phyloP scores from a whole-genome alignment of 1,140 invertebrate genomes.

The Reticulitermes speratus region DNA sequence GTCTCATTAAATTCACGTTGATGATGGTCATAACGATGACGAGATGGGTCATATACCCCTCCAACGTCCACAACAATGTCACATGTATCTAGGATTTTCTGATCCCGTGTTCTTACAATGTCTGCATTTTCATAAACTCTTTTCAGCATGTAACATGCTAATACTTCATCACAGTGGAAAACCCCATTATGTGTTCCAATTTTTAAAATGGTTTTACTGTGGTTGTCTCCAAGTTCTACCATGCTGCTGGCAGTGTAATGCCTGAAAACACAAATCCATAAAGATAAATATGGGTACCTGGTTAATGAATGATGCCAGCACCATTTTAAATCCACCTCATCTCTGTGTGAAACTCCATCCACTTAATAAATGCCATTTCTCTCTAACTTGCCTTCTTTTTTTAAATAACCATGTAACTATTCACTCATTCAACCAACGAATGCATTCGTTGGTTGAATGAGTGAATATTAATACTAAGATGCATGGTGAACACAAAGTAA shows the following conservation, averaged over 20 bases:
- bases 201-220: constrained; percentile 42
- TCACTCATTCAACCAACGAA: too few relatives aligned
- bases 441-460: too few relatives aligned
- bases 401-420: too few relatives aligned
- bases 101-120: constrained; percentile 74
- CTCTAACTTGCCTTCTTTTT: too few relatives aligned
- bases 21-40: constrained; percentile 91
- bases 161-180: constrained; percentile 96
- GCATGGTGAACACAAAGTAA: too few relatives aligned
- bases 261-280: not conserved
- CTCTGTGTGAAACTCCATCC: too few relatives aligned
- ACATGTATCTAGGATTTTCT: constrained; percentile 71
- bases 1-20: constrained; percentile 71
- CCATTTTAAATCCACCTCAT: too few relatives aligned
- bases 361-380: too few relatives aligned
- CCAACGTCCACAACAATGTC: constrained; percentile 98
- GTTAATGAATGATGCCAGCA: too few relatives aligned
- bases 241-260: not conserved
- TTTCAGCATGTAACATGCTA: constrained; percentile 91
- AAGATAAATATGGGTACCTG: too few relatives aligned
- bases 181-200: constrained; percentile 78
- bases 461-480: too few relatives aligned
- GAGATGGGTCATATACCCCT: constrained; percentile 76
- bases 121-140: constrained; percentile 77
- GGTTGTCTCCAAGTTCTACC: constrained; percentile 20